phyloP scores from a whole-genome alignment of 2,888 invertebrate species.

The Pyrocoelia pectoralis region DNA sequence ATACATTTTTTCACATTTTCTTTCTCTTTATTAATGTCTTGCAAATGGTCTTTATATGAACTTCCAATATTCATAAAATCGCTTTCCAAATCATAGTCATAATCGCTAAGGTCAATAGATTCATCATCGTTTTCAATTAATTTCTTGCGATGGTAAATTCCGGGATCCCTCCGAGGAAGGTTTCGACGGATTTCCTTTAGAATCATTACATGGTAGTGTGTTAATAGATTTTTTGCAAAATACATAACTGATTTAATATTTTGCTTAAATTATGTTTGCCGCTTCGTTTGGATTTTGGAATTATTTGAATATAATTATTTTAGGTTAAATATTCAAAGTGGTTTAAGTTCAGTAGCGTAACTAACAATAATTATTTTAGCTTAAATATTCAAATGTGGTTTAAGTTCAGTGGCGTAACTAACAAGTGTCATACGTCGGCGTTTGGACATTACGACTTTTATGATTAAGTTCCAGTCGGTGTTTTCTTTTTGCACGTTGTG shows the following conservation, averaged over 20 bases:
- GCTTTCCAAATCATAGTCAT: conserved; percentile 59
- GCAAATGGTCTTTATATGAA: conserved; percentile 64
- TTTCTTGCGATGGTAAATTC: conserved; percentile 36
- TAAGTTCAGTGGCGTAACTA: too few species aligned
- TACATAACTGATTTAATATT: neutral
- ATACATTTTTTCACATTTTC: conserved; percentile 66
- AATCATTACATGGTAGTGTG: neutral
- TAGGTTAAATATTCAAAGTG: too few species aligned
- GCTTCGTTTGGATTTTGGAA: too few species aligned
- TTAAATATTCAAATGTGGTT: too few species aligned
- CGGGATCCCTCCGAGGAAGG: conserved; percentile 34
- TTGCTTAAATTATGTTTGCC: too few species aligned
- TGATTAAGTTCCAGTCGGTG: too few species aligned
- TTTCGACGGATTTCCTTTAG: conserved; percentile 4
- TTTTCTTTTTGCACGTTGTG: too few species aligned
- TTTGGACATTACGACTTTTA: too few species aligned
- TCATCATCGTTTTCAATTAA: conserved; percentile 28
- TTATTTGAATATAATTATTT: too few species aligned
- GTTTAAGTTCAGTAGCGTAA: too few species aligned
- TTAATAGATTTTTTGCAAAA: neutral
- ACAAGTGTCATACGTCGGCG: too few species aligned
- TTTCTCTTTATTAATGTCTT: conserved; percentile 61
- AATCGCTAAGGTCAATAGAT: conserved; percentile 45
- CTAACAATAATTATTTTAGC: too few species aligned
- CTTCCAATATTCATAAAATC: conserved; percentile 63